Evolutionary conservation across 2,797 vertebrate genomes (phyloP).

Genomic region (Nothura maculosa): DNA sequence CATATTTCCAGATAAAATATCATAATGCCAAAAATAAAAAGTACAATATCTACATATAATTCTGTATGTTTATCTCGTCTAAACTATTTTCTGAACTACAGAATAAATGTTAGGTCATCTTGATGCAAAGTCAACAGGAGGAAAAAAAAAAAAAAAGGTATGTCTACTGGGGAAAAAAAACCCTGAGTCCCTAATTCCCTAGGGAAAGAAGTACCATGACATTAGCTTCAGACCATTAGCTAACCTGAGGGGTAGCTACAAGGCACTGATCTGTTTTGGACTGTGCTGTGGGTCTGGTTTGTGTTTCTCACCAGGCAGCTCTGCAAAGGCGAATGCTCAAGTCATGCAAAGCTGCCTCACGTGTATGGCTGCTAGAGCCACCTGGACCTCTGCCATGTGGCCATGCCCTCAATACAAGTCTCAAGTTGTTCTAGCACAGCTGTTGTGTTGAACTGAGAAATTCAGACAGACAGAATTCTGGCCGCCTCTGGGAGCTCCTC

Average conservation of each 20-base stretch:
- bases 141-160: not conserved
- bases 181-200: conserved; percentile 10
- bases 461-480: not conserved
- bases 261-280: not conserved
- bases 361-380: not conserved
- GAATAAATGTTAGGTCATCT: not conserved
- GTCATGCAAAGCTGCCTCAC: not conserved
- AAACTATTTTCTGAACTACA: conserved; percentile 61
- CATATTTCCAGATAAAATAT: not conserved
- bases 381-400: conserved; percentile 34
- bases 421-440: not conserved
- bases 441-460: conserved; percentile 26
- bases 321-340: not conserved
- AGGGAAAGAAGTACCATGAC: not conserved
- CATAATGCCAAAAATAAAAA: not conserved
- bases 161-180: conserved; percentile 4
- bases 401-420: conserved; percentile 35
- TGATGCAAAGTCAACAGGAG: not conserved
- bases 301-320: not conserved
- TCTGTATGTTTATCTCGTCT: not conserved
- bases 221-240: not conserved
- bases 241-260: conserved; percentile 2
- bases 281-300: not conserved
- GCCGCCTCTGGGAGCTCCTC: not conserved
- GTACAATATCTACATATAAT: not conserved